Percentiles rank a stretch among this genome's conserved stretches.
Evolutionary conservation across 2,113 vertebrate species (phyloP).

Genomic region (Sinocyclocheilus anshuiensis): DNA sequence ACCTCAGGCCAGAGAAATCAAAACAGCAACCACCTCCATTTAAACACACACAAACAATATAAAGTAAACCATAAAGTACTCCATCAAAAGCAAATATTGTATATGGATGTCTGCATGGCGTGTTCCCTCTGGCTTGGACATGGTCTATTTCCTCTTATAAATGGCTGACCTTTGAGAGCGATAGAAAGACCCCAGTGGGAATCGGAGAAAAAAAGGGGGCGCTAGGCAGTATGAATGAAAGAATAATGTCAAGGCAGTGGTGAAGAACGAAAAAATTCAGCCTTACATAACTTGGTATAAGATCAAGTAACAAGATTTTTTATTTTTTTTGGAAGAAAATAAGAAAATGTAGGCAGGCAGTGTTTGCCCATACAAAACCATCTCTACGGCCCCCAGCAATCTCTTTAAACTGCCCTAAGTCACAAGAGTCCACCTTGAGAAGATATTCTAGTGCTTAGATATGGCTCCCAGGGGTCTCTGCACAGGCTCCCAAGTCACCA

Average conservation of each 20-base stretch:
- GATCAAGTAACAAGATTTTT: background rate
- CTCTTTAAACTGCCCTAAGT: background rate
- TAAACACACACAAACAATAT: constrained; percentile 18
- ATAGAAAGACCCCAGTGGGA: background rate
- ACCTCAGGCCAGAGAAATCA: constrained; percentile 44
- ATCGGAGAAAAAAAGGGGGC: background rate
- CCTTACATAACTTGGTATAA: background rate
- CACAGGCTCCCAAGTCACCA: background rate
- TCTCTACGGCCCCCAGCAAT: background rate
- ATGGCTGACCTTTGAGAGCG: constrained; percentile 45
- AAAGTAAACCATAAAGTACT: background rate
- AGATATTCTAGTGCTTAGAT: background rate
- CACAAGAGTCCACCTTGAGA: background rate
- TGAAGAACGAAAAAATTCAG: background rate
- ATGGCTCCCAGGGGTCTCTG: background rate
- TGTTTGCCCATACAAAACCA: background rate
- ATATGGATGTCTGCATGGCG: background rate
- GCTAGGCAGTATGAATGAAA: background rate
- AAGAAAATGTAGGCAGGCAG: background rate
- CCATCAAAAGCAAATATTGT: constrained; percentile 8
- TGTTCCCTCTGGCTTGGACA: constrained; percentile 13
- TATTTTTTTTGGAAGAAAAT: background rate
- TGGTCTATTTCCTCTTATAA: constrained; percentile 32
- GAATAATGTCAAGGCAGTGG: constrained; percentile 2
- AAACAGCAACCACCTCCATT: constrained; percentile 13